Conservation (phyloP, 2,113 vertebrate genomes). For the Platichthys stellatus region DNA sequence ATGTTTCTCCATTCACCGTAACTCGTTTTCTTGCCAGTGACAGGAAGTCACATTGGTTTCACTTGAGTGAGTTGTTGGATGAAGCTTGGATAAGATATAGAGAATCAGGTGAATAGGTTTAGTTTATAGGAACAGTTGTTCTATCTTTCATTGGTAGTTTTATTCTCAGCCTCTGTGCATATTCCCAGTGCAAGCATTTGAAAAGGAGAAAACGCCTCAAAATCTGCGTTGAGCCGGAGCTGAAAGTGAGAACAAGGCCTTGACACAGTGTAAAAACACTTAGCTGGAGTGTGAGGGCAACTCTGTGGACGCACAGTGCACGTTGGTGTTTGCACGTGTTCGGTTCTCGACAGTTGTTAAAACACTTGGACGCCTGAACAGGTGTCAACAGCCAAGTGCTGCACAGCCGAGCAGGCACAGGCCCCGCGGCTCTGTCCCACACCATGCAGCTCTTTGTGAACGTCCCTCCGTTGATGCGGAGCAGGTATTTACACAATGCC, state of each 20-base stretch:
- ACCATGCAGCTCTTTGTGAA: conserved; percentile 52
- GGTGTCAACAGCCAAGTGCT: conserved; percentile 58
- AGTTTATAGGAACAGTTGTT: too few relatives aligned
- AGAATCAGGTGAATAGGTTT: too few relatives aligned
- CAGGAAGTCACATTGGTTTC: background rate
- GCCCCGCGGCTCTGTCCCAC: conserved; percentile 5
- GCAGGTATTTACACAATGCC: conserved; percentile 62
- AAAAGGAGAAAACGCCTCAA: background rate
- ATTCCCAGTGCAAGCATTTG: too few relatives aligned
- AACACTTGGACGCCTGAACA: conserved; percentile 63
- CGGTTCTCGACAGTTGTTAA: conserved; percentile 55
- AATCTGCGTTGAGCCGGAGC: background rate
- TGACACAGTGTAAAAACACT: conserved; percentile 35
- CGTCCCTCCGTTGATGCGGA: conserved; percentile 10
- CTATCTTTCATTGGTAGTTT: too few relatives aligned
- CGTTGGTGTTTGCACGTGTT: background rate
- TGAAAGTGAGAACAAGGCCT: conserved; percentile 24
- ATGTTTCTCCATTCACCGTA: background rate
- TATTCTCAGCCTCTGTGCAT: too few relatives aligned
- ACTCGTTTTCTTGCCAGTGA: background rate
- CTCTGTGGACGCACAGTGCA: conserved; percentile 1
- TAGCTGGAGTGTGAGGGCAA: conserved; percentile 17
- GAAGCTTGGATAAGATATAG: too few relatives aligned
- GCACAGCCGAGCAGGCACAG: conserved; percentile 28
- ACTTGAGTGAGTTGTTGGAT: too few relatives aligned